Evolutionary conservation across 2,888 invertebrate species (phyloP).

Genomic region (Drosophila mayaguana): DNA sequence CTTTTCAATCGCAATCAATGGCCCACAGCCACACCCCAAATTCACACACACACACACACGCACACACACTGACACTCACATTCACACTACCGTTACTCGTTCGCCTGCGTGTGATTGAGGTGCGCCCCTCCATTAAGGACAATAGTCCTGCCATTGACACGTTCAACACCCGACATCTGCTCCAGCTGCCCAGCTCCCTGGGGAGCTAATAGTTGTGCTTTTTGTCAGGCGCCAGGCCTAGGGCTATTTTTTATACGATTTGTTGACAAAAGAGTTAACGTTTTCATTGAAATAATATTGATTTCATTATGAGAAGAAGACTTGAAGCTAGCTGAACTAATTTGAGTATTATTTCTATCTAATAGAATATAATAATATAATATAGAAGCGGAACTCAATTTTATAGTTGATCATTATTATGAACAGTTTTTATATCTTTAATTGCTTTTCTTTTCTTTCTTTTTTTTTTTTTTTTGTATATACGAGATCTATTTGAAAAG

Average conservation of each 20-base stretch:
- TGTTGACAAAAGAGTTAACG: slow-evolving; percentile 7
- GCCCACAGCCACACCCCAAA: slow-evolving; percentile 23
- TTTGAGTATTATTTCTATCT: no score
- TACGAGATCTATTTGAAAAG: no score
- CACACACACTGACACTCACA: background rate
- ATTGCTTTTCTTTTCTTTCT: no score
- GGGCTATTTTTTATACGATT: slow-evolving; percentile 1
- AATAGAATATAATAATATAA: no score
- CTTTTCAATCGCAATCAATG: slow-evolving; percentile 71
- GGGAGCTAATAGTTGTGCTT: slow-evolving; percentile 46
- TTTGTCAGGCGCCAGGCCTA: slow-evolving; percentile 12
- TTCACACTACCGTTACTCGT: slow-evolving; percentile 1
- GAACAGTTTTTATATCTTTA: no score
- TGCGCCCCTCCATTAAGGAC: slow-evolving; percentile 36
- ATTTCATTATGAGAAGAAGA: background rate
- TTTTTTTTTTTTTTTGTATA: no score
- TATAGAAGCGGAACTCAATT: no score
- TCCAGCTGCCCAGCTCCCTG: slow-evolving; percentile 2
- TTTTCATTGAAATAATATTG: background rate
- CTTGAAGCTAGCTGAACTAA: background rate
- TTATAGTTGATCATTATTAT: no score
- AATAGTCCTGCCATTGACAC: slow-evolving; percentile 48
- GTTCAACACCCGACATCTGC: background rate
- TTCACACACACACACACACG: background rate
- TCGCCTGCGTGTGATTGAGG: slow-evolving; percentile 45